These are phyloP conservation scores for Mycetomoellerius zeteki DNA, from an alignment of 1,140 invertebrate species.

Conservation along the genomic window DNA sequence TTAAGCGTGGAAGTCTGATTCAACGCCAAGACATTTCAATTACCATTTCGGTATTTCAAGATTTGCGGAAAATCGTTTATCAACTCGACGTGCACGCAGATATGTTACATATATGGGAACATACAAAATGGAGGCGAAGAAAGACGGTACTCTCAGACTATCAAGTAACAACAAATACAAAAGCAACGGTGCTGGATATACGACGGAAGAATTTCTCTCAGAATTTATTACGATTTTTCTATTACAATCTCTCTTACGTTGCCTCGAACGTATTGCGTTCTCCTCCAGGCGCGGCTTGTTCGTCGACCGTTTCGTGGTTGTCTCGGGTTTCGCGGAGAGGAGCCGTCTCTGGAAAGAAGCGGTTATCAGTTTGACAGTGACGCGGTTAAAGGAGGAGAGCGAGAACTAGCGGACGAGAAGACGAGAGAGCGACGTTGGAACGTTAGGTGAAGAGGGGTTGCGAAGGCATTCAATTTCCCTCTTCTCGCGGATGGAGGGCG, in stretches of 20 bases:
- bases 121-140: conserved; percentile 22
- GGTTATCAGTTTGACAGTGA: conserved; percentile 78
- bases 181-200: background rate
- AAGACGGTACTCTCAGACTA: conserved; percentile 17
- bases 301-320: conserved; percentile 59
- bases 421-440: conserved; percentile 58
- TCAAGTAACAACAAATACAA: conserved; percentile 38
- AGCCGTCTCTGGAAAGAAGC: conserved; percentile 66
- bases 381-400: conserved; percentile 63
- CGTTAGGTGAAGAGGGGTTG: conserved; percentile 73
- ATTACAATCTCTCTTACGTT: conserved; percentile 52
- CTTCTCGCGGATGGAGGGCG: conserved; percentile 74
- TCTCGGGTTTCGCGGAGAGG: conserved; percentile 51
- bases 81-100: conserved; percentile 26
- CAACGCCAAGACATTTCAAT: conserved; percentile 46
- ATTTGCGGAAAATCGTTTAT: conserved; percentile 56
- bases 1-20: conserved; percentile 32
- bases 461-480: conserved; percentile 80
- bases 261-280: conserved; percentile 47
- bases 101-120: background rate
- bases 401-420: conserved; percentile 76
- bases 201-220: conserved; percentile 35
- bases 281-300: conserved; percentile 25
- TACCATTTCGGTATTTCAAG: conserved; percentile 50
- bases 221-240: conserved; percentile 62